Conservation (phyloP, 1,140 invertebrate genomes). For the Drosophila lacertosa region DNA sequence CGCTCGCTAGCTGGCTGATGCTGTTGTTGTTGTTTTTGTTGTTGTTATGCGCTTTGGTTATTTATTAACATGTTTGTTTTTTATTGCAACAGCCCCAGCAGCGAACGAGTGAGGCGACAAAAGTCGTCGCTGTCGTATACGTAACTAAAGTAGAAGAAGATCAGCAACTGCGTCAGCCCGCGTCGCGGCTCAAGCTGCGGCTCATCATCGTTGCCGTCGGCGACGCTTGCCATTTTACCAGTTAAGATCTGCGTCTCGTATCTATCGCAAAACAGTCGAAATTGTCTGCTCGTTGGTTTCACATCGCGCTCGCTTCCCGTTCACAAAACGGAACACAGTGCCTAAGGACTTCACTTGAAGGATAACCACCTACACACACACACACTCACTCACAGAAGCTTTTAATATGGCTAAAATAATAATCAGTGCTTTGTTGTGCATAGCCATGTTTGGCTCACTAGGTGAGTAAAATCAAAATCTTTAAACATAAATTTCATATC, state of each 20-base stretch:
- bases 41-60: conserved; percentile 57
- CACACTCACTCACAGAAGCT: conserved; percentile 16
- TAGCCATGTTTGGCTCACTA: conserved; percentile 80
- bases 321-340: conserved; percentile 38
- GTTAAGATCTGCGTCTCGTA: conserved; percentile 72
- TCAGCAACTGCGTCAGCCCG: conserved; percentile 37
- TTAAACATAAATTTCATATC: conserved; percentile 8
- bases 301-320: conserved; percentile 64
- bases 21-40: conserved; percentile 20
- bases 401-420: conserved; percentile 71
- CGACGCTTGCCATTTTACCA: conserved; percentile 52
- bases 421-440: conserved; percentile 75
- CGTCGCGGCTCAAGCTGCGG: conserved; percentile 26
- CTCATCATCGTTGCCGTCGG: conserved; percentile 40
- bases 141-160: conserved; percentile 61
- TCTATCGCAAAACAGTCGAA: conserved; percentile 79
- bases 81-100: conserved; percentile 56
- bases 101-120: conserved; percentile 36
- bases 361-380: conserved; percentile 28
- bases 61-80: conserved; percentile 76
- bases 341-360: conserved; percentile 33
- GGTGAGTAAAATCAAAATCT: conserved; percentile 66
- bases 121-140: conserved; percentile 50
- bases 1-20: not conserved
- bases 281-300: conserved; percentile 73